Conservation (phyloP, 2,888 invertebrate species). For the Allophyes oxyacanthae region DNA sequence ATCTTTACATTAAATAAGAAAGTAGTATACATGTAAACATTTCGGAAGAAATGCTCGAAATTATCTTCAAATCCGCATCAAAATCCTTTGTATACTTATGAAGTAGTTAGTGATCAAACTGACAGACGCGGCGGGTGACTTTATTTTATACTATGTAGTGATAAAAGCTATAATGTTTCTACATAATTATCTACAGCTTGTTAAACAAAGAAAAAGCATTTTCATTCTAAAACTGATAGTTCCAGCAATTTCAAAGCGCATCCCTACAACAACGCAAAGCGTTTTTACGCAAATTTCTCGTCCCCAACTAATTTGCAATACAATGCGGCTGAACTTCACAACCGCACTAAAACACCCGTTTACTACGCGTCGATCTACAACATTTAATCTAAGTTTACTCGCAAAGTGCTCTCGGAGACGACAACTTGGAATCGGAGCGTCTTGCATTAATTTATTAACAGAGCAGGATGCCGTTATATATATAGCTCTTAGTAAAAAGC, state of each 20-base stretch:
- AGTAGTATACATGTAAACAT: no score
- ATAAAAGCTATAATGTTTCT: no score
- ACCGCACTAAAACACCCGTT: constrained; percentile 71
- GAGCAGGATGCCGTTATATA: constrained; percentile 36
- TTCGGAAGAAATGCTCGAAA: no score
- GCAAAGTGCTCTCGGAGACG: constrained; percentile 72
- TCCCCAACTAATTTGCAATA: constrained; percentile 77
- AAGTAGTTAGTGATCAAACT: no score
- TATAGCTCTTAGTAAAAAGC: constrained; percentile 21
- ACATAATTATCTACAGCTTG: no score
- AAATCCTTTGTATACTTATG: no score
- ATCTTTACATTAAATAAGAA: no score
- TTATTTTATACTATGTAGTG: no score
- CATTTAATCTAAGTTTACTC: constrained; percentile 84
- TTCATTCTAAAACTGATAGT: neutral
- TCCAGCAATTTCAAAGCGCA: constrained; percentile 12
- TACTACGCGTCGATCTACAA: constrained; percentile 77
- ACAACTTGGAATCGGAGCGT: constrained; percentile 66
- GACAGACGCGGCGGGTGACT: no score
- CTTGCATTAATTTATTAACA: constrained; percentile 70
- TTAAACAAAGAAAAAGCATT: no score
- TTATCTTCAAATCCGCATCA: no score
- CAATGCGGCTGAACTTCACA: constrained; percentile 69
- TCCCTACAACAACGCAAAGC: constrained; percentile 20
- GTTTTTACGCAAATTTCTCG: constrained; percentile 51